A percentile compares a stretch with the other conserved stretches of the same genome.
Conservation (phyloP, 2,113 vertebrate genomes). For the Rhagologus leucostigma region DNA sequence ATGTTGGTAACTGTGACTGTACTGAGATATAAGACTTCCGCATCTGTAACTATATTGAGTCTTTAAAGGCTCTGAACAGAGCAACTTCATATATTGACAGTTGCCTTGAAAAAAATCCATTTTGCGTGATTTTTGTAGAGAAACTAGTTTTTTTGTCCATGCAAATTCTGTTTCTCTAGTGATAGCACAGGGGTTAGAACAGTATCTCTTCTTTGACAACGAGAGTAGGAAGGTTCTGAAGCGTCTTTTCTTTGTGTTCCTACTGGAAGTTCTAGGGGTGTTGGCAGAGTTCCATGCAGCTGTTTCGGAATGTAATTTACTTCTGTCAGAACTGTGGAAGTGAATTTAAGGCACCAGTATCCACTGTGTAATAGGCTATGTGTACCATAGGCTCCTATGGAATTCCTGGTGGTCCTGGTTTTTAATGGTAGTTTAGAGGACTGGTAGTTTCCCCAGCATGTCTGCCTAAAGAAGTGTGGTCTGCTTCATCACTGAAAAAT, state of each 20-base stretch:
- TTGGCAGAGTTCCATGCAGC: neutral
- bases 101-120: neutral
- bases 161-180: neutral
- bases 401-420: neutral
- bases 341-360: neutral
- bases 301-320: neutral
- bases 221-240: neutral
- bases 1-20: neutral
- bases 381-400: neutral
- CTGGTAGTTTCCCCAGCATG: neutral
- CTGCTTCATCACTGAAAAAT: neutral
- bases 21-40: neutral
- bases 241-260: neutral
- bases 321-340: neutral
- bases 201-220: neutral
- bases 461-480: neutral
- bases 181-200: neutral
- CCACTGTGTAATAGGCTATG: neutral
- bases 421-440: neutral
- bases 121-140: neutral
- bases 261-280: neutral
- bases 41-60: neutral
- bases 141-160: neutral
- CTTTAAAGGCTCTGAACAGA: neutral
- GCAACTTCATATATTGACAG: neutral